Conservation (phyloP, 2,113 vertebrate species). For the Cairina moschata region DNA sequence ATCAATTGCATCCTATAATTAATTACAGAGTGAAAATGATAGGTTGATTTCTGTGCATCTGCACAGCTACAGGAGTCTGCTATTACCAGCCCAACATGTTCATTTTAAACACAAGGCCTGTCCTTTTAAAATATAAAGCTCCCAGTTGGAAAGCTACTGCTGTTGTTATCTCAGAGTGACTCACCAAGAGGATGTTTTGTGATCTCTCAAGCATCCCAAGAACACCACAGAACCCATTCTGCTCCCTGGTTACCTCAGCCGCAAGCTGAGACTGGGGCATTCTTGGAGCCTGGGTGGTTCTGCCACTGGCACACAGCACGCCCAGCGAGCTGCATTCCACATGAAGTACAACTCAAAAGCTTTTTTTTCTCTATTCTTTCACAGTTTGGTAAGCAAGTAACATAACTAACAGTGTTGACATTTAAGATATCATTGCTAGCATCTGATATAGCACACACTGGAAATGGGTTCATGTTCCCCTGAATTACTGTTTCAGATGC, state of each 20-base stretch:
- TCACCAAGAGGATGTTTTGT: neutral
- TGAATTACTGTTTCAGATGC: slow-evolving; percentile 15
- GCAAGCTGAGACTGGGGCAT: neutral
- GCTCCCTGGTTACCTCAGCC: neutral
- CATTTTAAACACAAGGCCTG: slow-evolving; percentile 1
- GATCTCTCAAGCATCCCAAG: neutral
- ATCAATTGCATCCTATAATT: slow-evolving; percentile 68
- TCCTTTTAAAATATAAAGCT: neutral
- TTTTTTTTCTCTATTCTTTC: neutral
- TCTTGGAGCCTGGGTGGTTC: neutral
- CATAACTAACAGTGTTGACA: neutral
- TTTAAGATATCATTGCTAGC: neutral
- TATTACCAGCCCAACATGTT: slow-evolving; percentile 14
- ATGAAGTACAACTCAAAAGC: neutral
- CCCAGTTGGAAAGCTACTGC: neutral
- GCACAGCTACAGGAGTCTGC: slow-evolving; percentile 53
- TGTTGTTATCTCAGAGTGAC: neutral
- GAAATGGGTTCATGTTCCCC: neutral
- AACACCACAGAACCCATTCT: neutral
- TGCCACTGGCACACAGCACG: neutral
- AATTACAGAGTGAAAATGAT: slow-evolving; percentile 63
- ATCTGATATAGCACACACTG: neutral
- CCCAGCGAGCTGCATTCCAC: neutral
- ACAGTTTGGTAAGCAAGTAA: neutral
- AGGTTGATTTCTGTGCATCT: slow-evolving; percentile 59